Evolutionary conservation across 1,140 invertebrate species (phyloP), one percentile per base, ranked within the genome.

Genomic region (Sweltsa coloradensis): DNA sequence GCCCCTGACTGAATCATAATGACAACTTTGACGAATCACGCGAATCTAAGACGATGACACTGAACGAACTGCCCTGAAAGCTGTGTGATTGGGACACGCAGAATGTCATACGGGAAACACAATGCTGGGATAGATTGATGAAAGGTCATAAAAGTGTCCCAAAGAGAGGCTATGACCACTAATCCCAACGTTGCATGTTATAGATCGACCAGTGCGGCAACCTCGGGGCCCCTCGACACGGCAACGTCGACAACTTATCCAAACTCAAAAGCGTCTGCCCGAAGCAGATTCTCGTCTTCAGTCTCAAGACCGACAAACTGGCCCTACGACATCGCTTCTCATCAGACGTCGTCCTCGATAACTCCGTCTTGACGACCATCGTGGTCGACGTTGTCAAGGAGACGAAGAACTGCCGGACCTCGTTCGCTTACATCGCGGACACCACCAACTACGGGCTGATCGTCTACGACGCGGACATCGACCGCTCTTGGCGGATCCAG

Each of bases 361-460:
- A 67, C 6, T 73, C 74, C 0, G 58, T 78, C 2, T 66, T 75
- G 6, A 61, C 68, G 0, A 67, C 66, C 0, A 61, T 53, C 0
- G 50, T 25, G 1, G 46, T 49, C 3, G 50, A 51, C 41, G 48
- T 43, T 46, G 31, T 14, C 22, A 3, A 18, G 2, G 13, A 5
- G 5, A 29, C 18, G 7, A 23, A 26, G 2, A 24, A 21, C 25
- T 86, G 84, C 53, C 39, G 54, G 0, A 65, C 81, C 36, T 74
- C 79, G 0, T 82, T 73, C 49, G 79, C 85, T n/a, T 89, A 88
- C 53, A 70, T 85, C 2, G 79, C 83, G 0, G 85, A 89, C 53
- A 80, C 85, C 0, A 71, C 71, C 1, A 73, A 70, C 3, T 85
- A 73, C 53, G 72, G 70, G 0, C 45, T 89, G 1, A 57, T 86